These are phyloP conservation scores for Tichodroma muraria DNA, from an alignment of 2,113 vertebrate species.

Conservation along the genomic window DNA sequence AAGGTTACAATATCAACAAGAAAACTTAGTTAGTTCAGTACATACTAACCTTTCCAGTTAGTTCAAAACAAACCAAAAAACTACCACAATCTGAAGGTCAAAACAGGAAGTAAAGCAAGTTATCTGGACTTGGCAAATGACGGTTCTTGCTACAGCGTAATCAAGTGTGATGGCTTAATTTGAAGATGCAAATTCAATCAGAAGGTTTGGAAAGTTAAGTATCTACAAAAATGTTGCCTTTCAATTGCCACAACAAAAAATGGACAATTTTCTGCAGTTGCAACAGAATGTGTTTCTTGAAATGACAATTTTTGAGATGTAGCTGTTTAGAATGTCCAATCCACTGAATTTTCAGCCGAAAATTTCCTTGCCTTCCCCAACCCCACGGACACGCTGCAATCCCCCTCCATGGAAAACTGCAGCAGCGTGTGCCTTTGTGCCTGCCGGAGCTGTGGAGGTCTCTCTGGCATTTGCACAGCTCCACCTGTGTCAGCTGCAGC, in stretches of 20 bases:
- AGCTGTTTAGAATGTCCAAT: neutral
- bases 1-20: neutral
- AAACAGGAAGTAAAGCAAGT: neutral
- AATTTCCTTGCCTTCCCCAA: neutral
- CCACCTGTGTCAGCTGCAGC: neutral
- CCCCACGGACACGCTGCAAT: accelerated
- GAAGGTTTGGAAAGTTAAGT: neutral
- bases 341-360: neutral
- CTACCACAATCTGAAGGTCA: neutral
- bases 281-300: neutral
- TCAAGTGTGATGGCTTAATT: neutral
- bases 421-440: neutral
- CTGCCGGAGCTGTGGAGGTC: neutral
- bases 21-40: neutral
- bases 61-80: neutral
- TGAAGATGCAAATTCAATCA: neutral
- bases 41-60: neutral
- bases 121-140: neutral
- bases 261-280: neutral
- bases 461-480: neutral
- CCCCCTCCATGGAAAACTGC: neutral
- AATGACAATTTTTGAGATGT: neutral
- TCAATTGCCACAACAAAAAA: neutral
- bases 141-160: neutral
- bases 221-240: neutral